Evolutionary conservation across 2,888 invertebrate genomes (phyloP).

Genomic region (Caenorhabditis sp.): DNA sequence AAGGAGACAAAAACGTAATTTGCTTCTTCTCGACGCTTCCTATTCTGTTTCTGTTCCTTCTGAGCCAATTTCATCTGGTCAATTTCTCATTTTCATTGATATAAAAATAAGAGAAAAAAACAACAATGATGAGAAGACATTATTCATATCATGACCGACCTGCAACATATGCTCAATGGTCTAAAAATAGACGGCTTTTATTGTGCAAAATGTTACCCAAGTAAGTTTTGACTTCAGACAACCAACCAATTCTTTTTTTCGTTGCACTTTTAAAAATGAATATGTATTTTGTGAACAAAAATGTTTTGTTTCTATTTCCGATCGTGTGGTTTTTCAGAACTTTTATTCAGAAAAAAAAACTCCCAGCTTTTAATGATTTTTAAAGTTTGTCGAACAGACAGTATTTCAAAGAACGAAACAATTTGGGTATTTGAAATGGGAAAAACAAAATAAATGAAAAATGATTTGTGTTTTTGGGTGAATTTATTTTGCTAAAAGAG

Average conservation of each 20-base stretch:
- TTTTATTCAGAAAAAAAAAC: not conserved
- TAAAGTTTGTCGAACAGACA: not conserved
- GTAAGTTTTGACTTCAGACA: conserved; percentile 21
- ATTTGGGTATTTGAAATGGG: no score
- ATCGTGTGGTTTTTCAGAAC: not conserved
- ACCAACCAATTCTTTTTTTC: not conserved
- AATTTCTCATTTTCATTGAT: conserved; percentile 1
- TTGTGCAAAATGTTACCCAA: conserved; percentile 47
- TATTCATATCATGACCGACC: conserved; percentile 40
- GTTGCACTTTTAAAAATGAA: not conserved
- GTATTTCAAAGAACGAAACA: not conserved
- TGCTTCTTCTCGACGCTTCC: conserved; percentile 10
- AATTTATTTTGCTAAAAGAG: no score
- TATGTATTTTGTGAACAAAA: no score
- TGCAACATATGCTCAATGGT: conserved; percentile 40
- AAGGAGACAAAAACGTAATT: not conserved
- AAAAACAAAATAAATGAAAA: no score
- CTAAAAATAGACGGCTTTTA: conserved; percentile 41
- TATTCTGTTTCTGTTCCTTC: not conserved
- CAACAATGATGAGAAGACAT: conserved; percentile 29
- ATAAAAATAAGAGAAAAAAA: no score
- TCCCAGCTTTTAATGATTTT: not conserved
- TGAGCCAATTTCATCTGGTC: not conserved
- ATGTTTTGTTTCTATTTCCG: no score
- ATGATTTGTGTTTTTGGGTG: no score